Evolutionary conservation across 2,113 vertebrate species (phyloP).

Genomic region (Phyllopteryx taeniolatus): DNA sequence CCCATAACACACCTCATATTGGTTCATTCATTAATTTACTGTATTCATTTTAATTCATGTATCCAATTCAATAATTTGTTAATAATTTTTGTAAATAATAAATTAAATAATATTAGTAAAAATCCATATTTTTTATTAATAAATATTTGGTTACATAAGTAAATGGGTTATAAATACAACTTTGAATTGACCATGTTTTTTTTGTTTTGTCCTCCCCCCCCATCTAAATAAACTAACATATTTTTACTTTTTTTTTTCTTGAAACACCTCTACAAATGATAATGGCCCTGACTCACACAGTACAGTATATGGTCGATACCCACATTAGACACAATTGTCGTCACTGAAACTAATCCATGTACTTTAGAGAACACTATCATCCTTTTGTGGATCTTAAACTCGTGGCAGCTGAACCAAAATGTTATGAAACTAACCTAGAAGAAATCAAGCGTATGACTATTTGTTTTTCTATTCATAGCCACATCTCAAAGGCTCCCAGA

Average conservation of each 20-base stretch:
- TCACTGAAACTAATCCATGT: neutral
- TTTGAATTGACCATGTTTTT: too few relatives aligned
- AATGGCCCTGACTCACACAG: neutral
- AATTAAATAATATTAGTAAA: too few relatives aligned
- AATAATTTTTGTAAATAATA: too few relatives aligned
- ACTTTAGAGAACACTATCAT: neutral
- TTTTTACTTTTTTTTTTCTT: neutral
- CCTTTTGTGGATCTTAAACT: neutral
- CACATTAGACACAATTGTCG: neutral
- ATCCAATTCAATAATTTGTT: too few relatives aligned
- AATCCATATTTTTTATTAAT: too few relatives aligned
- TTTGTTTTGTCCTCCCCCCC: too few relatives aligned
- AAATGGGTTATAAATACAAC: too few relatives aligned
- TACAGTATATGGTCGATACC: neutral
- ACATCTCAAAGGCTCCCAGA: slow-evolving; percentile 34
- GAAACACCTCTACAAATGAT: neutral
- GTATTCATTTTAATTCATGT: too few relatives aligned
- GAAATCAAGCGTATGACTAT: slow-evolving; percentile 31
- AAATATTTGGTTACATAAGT: too few relatives aligned
- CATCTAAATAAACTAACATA: neutral
- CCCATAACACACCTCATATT: too few relatives aligned
- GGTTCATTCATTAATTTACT: too few relatives aligned
- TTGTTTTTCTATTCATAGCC: slow-evolving; percentile 45
- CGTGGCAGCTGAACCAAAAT: neutral
- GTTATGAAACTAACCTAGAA: slow-evolving; percentile 14